Evolutionary conservation across 2,113 vertebrate species (phyloP).

Genomic region (Calidris pugnax): DNA sequence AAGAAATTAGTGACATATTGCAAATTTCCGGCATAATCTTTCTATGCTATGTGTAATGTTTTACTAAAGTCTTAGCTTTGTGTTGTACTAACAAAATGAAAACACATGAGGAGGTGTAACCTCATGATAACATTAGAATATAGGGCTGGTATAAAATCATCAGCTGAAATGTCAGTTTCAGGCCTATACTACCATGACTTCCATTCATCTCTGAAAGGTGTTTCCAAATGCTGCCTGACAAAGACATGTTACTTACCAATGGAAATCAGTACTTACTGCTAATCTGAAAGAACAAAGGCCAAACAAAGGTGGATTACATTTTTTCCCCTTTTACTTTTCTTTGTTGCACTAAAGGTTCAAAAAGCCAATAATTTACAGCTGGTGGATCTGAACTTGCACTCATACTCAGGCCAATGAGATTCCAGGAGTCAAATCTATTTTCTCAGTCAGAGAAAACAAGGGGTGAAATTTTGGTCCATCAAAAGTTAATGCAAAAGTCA

Average conservation of each 20-base stretch:
- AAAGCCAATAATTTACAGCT: conserved; percentile 14
- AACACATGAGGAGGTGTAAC: neutral
- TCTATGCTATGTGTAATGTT: neutral
- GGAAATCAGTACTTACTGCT: neutral
- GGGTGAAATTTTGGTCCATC: neutral
- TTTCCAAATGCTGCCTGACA: conserved; percentile 10
- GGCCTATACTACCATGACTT: neutral
- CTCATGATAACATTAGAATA: neutral
- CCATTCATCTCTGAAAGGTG: neutral
- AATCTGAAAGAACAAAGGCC: conserved; percentile 31
- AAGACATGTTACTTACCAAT: neutral
- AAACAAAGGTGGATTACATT: neutral
- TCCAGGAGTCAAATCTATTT: neutral
- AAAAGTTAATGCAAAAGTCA: neutral
- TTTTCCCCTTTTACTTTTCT: neutral
- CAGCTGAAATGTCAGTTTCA: neutral
- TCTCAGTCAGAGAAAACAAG: neutral
- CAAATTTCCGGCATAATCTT: neutral
- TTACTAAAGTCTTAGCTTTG: neutral
- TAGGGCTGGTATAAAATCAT: neutral
- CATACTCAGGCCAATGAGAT: neutral
- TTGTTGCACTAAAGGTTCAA: neutral
- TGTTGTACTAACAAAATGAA: neutral
- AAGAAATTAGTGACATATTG: conserved; percentile 5
- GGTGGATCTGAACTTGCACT: neutral